Evolutionary conservation across 2,113 vertebrate species (phyloP), one percentile per base, ranked within the genome.

Genomic region (Gopherus evgoodei): DNA sequence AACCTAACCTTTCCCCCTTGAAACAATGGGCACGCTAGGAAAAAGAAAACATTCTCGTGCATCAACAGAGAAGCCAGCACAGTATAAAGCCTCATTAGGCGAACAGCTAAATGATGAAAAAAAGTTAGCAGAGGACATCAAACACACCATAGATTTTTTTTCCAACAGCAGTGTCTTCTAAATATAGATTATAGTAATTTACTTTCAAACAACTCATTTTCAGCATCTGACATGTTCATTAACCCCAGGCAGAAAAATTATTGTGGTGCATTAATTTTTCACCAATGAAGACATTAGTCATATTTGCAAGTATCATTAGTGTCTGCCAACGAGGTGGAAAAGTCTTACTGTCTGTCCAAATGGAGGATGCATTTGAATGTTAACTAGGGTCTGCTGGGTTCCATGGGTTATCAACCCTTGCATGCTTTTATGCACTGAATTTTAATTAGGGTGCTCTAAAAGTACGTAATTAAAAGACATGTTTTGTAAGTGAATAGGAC

Each of bases 141-240:
- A 95, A 95, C 93, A 95, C 25, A 95, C 75, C 75, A 75, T 22
- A 86, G 95, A 85, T 59, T 90, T 90, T 75, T 91, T 81, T 90
- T 31, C 12, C 47, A 94, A 95, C 95, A 96, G 97, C 96, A 95
- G 91, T 98, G 97, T 98, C 98, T 98, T 99, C 99, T 99, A 99
- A 99, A 99, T 99, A 99, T 99, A 99, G 98, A 99, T 99, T 99
- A 98, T 98, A 98, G 98, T 99, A 98, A 99, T 99, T 99, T 99
- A 98, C 98, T 98, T 99, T 99, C 98, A 99, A 99, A 99, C 99
- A 99, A 99, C 99, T 99, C 96, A 99, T 99, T 99, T 99, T 99
- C 98, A 98, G 98, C 98, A 98, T 98, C 98, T 99, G 99, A 99
- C 99, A 98, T 98, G 97, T 99, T 99, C 99, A 99, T 99, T 99